Evolutionary conservation across 2,888 invertebrate species (phyloP).

Genomic region (Gryllus longicercus): DNA sequence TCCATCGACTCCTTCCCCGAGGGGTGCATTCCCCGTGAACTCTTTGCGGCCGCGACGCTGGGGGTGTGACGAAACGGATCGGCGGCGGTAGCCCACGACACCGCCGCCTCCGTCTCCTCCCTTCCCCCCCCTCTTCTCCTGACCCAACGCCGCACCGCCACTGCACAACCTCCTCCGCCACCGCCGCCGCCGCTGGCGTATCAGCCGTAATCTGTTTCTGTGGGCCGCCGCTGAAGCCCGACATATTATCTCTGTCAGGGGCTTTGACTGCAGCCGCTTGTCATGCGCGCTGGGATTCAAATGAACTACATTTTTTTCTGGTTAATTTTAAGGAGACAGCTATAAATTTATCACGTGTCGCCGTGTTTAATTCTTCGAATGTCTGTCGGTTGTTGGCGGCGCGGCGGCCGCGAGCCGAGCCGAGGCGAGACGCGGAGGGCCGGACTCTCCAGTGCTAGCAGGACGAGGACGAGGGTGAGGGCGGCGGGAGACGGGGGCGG

Average conservation of each 20-base stretch:
- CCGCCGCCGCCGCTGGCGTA: background rate
- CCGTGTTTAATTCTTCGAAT: background rate
- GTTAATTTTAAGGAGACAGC: slow-evolving; percentile 17
- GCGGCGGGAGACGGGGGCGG: too few relatives aligned
- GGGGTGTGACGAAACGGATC: background rate
- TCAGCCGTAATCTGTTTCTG: slow-evolving; percentile 6
- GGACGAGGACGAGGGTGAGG: too few relatives aligned
- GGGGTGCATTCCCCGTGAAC: background rate
- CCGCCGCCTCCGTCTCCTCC: background rate
- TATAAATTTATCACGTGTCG: slow-evolving; percentile 9
- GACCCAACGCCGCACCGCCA: background rate
- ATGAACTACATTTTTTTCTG: slow-evolving; percentile 4
- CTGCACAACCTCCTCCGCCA: background rate
- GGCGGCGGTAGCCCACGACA: background rate
- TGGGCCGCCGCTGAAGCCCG: background rate
- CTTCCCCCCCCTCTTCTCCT: background rate
- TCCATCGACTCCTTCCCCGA: background rate
- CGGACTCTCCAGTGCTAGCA: background rate
- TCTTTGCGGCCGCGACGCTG: background rate
- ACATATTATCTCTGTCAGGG: slow-evolving; percentile 2
- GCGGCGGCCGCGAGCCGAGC: background rate
- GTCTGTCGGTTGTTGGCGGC: background rate
- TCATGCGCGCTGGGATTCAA: slow-evolving; percentile 17
- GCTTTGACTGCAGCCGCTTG: background rate
- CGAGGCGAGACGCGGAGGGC: background rate